These are phyloP conservation scores for Dasysyrphus albostriatus DNA, from an alignment of 2,888 invertebrate species.

Conservation along the genomic window DNA sequence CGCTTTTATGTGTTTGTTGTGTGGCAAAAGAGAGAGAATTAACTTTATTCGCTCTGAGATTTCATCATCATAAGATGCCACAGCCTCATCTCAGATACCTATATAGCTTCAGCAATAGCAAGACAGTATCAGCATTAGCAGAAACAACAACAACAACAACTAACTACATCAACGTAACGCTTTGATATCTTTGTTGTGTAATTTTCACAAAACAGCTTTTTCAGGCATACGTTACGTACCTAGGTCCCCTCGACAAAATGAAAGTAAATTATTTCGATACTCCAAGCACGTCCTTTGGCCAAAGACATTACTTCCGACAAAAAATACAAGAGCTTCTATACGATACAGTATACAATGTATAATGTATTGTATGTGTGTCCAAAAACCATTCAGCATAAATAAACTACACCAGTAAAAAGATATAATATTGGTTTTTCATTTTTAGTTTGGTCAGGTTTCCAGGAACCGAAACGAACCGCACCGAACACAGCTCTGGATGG, in stretches of 20 bases:
- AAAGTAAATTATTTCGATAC: slow-evolving; percentile 63
- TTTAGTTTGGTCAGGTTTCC: slow-evolving; percentile 73
- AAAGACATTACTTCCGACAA: slow-evolving; percentile 46
- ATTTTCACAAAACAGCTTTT: slow-evolving; percentile 57
- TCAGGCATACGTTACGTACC: slow-evolving; percentile 13
- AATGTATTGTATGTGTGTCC: slow-evolving; percentile 7
- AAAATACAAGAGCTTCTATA: background rate
- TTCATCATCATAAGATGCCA: slow-evolving; percentile 26
- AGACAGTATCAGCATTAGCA: background rate
- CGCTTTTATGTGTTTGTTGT: slow-evolving; percentile 13
- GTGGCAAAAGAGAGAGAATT: slow-evolving; percentile 39
- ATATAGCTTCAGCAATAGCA: background rate
- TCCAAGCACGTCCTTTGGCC: slow-evolving; percentile 57
- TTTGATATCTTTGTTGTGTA: slow-evolving; percentile 48
- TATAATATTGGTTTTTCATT: slow-evolving; percentile 61
- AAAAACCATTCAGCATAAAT: slow-evolving; percentile 63
- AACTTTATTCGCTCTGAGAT: slow-evolving; percentile 50
- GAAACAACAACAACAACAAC: background rate
- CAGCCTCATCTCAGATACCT: no score
- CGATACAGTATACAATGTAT: background rate
- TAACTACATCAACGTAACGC: no score
- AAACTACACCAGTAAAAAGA: slow-evolving; percentile 43
- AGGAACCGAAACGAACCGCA: slow-evolving; percentile 55
- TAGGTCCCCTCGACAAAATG: slow-evolving; percentile 37
- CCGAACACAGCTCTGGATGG: background rate